Base-by-base conservation (phyloP, 2,797 vertebrate species). In the Ctenosaura bakeri region DNA sequence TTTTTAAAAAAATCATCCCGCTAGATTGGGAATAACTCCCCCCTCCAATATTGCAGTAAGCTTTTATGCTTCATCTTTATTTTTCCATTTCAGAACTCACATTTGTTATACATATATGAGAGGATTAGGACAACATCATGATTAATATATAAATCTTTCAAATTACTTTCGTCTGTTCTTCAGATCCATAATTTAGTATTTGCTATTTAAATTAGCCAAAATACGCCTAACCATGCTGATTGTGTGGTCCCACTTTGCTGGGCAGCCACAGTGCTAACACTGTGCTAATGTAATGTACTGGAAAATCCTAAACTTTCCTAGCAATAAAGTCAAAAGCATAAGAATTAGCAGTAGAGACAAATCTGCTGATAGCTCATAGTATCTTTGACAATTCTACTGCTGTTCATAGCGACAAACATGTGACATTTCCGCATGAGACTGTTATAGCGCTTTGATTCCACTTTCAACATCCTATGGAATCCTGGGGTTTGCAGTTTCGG, bases 51-150 rank as follows among this genome's bases (percentile, higher is more conserved):
- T 42, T 83, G 52, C 10, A 14, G 16, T 74, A 73, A 54, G 24
- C 14, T 56, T 80, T 80, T 56, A 82, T 59, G 69, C 35, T 1
- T 74, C 56, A 32, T 46, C 22, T 88, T 69, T 69, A 71, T 62
- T 82, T 88, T 62, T 82, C 79, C 79, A 74, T 88, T 88, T 88
- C 78, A 88, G 35, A 77, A 77, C 26, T 83, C 59, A 56, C 16
- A 9, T 59, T 73, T 32, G 35, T 46, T 46, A 52, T 56, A 82
- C 35, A 69, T 69, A 69, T 69, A 59, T 88, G n/a, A 81, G 50
- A 35, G 52, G 64, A 56, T 73, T 56, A 82, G 79, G 52, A 35
- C 52, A 82, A 59, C 52, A 83, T 32, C 71, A 62, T 89, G 80
- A 46, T 74, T 62, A 73, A 52, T 74, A n/a, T 83, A 88, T 77